Evolutionary conservation across 2,888 invertebrate genomes (phyloP).

Genomic region (Fragum fragum): DNA sequence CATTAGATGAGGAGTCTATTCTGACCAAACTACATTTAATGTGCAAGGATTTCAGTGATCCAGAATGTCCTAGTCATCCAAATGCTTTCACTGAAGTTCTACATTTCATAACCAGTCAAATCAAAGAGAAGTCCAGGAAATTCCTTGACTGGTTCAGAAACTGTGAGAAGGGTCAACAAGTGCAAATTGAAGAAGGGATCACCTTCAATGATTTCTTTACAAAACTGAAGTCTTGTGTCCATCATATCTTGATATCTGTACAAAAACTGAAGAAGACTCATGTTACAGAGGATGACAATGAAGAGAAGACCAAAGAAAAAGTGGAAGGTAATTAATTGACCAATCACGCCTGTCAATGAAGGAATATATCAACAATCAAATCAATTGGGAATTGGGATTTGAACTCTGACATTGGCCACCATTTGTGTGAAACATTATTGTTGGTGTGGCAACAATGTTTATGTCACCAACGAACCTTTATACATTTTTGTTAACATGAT

Average conservation of each 20-base stretch:
- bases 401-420: no score
- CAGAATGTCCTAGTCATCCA: slow-evolving; percentile 43
- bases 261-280: slow-evolving; percentile 89
- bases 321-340: not conserved
- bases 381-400: no score
- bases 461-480: no score
- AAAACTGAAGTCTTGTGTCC: slow-evolving; percentile 88
- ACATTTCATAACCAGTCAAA: slow-evolving; percentile 60
- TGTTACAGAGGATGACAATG: slow-evolving; percentile 34
- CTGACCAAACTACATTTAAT: slow-evolving; percentile 47
- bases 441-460: no score
- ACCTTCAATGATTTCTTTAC: slow-evolving; percentile 45
- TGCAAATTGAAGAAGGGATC: slow-evolving; percentile 10
- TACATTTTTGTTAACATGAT: no score
- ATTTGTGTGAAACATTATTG: no score
- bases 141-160: slow-evolving; percentile 61
- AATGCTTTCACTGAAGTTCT: slow-evolving; percentile 72
- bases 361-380: no score
- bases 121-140: slow-evolving; percentile 32
- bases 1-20: not conserved
- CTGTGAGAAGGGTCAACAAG: slow-evolving; percentile 10
- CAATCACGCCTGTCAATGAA: no score
- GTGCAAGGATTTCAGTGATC: slow-evolving; percentile 64
- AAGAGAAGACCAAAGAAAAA: not conserved
- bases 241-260: slow-evolving; percentile 88